Percentiles rank a stretch among this genome's conserved stretches.
These are phyloP conservation scores for Ctenodactylus gundi DNA, from an alignment of 2,113 vertebrate species.

Conservation along the genomic window DNA sequence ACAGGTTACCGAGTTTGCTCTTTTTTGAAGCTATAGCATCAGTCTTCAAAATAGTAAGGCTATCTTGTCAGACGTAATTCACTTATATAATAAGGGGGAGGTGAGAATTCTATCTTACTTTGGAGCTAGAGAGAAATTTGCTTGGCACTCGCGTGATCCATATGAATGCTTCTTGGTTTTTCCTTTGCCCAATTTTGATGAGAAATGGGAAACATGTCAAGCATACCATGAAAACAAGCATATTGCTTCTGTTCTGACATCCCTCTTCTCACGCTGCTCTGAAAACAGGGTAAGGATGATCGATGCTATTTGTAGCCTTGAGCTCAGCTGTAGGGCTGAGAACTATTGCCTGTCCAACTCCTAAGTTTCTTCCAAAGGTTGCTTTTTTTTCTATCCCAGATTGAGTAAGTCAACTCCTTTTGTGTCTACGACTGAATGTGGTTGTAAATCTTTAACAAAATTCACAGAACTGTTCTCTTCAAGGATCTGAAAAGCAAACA, in stretches of 20 bases:
- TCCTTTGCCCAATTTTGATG: not conserved
- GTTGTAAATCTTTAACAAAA: not conserved
- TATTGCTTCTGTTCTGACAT: not conserved
- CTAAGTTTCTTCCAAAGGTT: not conserved
- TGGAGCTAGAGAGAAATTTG: not conserved
- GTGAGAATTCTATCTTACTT: not conserved
- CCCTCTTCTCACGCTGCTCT: not conserved
- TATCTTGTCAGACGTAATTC: not conserved
- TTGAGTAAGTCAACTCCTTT: not conserved
- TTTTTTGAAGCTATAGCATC: not conserved
- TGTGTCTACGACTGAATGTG: not conserved
- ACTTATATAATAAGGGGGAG: no score
- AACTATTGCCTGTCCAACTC: not conserved
- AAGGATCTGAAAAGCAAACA: not conserved
- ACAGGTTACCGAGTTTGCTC: no score
- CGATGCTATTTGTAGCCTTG: not conserved
- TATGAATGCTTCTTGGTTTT: not conserved
- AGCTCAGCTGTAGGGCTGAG: not conserved
- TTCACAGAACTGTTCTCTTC: not conserved
- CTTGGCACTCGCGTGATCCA: not conserved
- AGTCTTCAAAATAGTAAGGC: not conserved
- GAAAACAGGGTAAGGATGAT: no score
- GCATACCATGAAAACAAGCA: not conserved
- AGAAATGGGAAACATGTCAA: not conserved
- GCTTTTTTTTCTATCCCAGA: not conserved